Conservation (phyloP, 2,113 vertebrate genomes). For the Rynchops niger region DNA sequence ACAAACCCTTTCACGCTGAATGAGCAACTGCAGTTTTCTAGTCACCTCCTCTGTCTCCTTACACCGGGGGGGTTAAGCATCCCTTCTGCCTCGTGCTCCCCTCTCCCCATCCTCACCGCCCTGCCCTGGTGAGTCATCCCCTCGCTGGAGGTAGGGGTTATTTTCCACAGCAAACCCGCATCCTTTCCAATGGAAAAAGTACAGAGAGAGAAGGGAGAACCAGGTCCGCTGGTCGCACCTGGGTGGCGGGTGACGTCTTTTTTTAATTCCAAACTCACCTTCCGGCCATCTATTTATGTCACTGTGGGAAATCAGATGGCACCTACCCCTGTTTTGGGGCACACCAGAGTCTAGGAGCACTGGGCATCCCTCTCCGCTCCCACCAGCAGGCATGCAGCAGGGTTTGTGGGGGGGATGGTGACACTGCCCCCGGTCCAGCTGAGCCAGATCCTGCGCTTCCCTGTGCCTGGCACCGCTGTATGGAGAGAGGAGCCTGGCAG, state of each 20-base stretch:
- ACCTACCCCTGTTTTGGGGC: neutral
- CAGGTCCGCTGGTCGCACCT: neutral
- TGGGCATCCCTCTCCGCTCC: neutral
- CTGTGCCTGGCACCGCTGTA: neutral
- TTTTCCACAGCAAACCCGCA: neutral
- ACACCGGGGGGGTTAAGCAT: neutral
- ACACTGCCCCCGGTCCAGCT: neutral
- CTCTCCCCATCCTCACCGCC: neutral
- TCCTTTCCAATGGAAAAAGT: neutral
- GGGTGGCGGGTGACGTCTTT: neutral
- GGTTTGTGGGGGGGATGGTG: neutral
- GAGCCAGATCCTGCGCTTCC: neutral
- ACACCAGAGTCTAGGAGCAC: neutral
- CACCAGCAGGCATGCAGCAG: neutral
- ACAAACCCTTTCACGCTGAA: too few species aligned
- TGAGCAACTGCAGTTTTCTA: neutral
- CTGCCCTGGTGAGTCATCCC: neutral
- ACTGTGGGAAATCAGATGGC: neutral
- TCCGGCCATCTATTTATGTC: neutral
- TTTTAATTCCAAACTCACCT: neutral
- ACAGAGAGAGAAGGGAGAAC: neutral
- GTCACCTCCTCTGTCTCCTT: neutral
- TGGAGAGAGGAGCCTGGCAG: neutral
- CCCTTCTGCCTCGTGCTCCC: neutral
- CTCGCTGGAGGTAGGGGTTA: neutral